Evolutionary conservation across 2,113 vertebrate genomes (phyloP).

Genomic region (Syngnathoides biaculeatus): DNA sequence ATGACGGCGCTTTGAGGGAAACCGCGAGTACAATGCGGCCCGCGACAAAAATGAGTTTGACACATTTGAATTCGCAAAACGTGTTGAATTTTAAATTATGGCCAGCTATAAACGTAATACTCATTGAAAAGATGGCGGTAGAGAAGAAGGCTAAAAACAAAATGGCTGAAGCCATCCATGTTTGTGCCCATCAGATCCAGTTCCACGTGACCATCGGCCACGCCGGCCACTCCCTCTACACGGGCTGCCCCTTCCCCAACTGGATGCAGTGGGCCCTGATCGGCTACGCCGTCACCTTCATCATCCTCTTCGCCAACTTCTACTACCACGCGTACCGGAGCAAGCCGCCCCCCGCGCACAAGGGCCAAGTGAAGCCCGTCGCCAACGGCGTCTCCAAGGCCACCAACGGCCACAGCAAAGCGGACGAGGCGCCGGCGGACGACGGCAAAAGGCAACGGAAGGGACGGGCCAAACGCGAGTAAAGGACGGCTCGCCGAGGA

Average conservation of each 20-base stretch:
- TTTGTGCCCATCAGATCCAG: conserved; percentile 79
- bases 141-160: not conserved
- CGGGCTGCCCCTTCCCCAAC: conserved; percentile 91
- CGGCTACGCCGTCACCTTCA: conserved; percentile 91
- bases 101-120: not conserved
- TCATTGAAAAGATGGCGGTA: not conserved
- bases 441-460: conserved; percentile 85
- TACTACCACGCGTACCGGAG: conserved; percentile 92
- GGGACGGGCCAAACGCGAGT: conserved; percentile 75
- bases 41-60: too few species aligned
- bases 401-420: conserved; percentile 74
- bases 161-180: too few species aligned
- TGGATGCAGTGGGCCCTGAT: conserved; percentile 99
- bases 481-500: conserved; percentile 61
- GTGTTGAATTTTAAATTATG: too few species aligned
- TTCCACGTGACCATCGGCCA: conserved; percentile 97
- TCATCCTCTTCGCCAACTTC: conserved; percentile 96
- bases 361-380: conserved; percentile 72
- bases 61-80: too few species aligned
- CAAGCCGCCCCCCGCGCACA: conserved; percentile 70
- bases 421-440: conserved; percentile 73
- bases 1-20: too few species aligned
- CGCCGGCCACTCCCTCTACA: conserved; percentile 91
- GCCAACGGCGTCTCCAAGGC: conserved; percentile 77
- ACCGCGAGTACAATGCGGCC: too few species aligned